Conservation (phyloP, 2,888 invertebrate genomes). For the Mythimna pallens region DNA sequence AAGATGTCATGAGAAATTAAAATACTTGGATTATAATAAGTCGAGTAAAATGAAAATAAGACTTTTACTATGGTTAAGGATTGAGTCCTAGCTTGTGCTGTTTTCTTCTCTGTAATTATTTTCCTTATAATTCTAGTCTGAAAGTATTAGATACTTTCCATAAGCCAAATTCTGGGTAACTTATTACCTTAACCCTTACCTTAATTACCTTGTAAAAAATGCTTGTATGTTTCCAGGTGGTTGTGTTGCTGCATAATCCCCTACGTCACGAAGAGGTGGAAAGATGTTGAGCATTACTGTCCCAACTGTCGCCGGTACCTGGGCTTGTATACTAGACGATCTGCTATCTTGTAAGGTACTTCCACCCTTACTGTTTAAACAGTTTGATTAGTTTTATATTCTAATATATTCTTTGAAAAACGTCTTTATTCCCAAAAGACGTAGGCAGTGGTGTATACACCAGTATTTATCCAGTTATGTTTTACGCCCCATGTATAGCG, state of each 20-base stretch:
- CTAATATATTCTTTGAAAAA: neutral
- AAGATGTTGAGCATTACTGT: constrained; percentile 86
- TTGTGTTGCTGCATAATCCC: constrained; percentile 86
- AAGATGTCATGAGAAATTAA: neutral
- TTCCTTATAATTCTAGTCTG: neutral
- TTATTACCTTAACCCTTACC: no score
- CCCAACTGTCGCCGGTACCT: constrained; percentile 82
- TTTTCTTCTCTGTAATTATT: neutral
- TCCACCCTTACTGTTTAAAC: neutral
- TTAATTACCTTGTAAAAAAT: no score
- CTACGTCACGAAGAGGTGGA: constrained; percentile 83
- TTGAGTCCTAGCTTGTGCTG: neutral
- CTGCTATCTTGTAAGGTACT: constrained; percentile 24
- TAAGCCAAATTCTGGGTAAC: no score
- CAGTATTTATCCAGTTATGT: neutral
- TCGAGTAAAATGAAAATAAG: neutral
- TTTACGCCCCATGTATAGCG: neutral
- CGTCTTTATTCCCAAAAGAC: neutral
- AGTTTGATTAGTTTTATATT: neutral
- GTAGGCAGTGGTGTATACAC: neutral
- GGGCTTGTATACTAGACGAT: constrained; percentile 77
- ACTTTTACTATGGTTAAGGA: neutral
- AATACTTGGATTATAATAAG: neutral
- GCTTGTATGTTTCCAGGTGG: constrained; percentile 78
- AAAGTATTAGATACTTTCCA: neutral